A percentile compares a stretch with the other conserved stretches of the same genome.
Conservation (phyloP, 2,888 invertebrate species). For the Oscheius sp. region DNA sequence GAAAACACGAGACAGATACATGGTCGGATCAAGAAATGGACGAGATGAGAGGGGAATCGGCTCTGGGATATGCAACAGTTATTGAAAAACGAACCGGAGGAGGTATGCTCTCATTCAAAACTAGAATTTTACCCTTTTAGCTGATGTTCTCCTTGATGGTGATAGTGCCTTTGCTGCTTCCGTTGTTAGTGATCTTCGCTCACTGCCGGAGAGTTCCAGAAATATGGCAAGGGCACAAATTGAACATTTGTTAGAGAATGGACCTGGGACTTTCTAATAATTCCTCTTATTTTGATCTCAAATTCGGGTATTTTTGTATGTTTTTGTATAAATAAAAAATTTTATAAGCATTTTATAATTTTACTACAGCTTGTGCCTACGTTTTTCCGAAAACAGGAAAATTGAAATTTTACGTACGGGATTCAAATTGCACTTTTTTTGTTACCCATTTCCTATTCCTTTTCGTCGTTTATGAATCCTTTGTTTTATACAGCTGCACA, state of each 20-base stretch:
- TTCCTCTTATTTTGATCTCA: neutral
- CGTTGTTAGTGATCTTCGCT: conserved; percentile 63
- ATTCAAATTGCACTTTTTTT: too few relatives aligned
- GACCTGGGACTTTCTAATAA: neutral
- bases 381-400: too few relatives aligned
- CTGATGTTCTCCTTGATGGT: conserved; percentile 62
- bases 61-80: conserved; percentile 16
- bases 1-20: conserved; percentile 53
- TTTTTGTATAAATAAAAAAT: too few relatives aligned
- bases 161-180: conserved; percentile 68
- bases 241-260: conserved; percentile 43
- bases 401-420: too few relatives aligned
- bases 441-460: too few relatives aligned
- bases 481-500: too few relatives aligned
- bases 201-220: conserved; percentile 56
- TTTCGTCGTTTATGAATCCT: too few relatives aligned
- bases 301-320: too few relatives aligned
- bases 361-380: too few relatives aligned
- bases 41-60: conserved; percentile 43
- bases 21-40: conserved; percentile 45
- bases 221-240: conserved; percentile 63
- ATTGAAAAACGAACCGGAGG: conserved; percentile 24
- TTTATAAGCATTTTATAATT: too few relatives aligned
- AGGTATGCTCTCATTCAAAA: neutral
- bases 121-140: neutral